Evolutionary conservation across 64 coral and sea anemone genomes (phyloP).

Genomic region (Dendronephthya gigantea): DNA sequence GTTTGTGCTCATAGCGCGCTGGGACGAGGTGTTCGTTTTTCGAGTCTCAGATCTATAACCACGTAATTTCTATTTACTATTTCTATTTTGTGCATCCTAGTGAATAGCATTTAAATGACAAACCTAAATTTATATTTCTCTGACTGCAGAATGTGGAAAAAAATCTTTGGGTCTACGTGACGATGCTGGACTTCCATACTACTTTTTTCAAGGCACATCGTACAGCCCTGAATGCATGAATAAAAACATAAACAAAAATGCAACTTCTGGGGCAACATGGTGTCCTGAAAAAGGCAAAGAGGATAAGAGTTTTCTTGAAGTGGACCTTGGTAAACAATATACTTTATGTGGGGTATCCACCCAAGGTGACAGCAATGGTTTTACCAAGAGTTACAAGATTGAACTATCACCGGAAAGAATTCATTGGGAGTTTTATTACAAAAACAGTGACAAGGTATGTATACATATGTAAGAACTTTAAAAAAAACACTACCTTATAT

Average conservation of each 20-base stretch:
- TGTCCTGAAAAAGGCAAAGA: neutral
- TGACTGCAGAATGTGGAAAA: neutral
- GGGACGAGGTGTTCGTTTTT: too few species aligned
- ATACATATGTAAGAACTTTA: too few species aligned
- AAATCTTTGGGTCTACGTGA: neutral
- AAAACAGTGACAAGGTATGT: neutral
- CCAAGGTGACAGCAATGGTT: neutral
- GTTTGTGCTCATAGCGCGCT: too few species aligned
- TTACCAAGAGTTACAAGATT: neutral
- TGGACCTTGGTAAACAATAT: neutral
- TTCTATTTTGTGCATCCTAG: too few species aligned
- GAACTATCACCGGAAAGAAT: neutral
- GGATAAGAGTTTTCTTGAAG: neutral
- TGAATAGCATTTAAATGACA: too few species aligned
- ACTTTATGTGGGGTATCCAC: neutral
- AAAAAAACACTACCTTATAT: too few species aligned
- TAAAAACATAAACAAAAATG: too few species aligned
- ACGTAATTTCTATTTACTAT: too few species aligned
- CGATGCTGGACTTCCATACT: neutral
- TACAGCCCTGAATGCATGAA: neutral
- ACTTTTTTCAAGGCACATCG: neutral
- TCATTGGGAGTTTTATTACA: neutral
- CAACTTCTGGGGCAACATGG: neutral
- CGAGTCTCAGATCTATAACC: too few species aligned
- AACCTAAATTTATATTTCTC: neutral